These are phyloP conservation scores for Bombyx huttoni DNA, from an alignment of 2,888 invertebrate species.

Conservation along the genomic window DNA sequence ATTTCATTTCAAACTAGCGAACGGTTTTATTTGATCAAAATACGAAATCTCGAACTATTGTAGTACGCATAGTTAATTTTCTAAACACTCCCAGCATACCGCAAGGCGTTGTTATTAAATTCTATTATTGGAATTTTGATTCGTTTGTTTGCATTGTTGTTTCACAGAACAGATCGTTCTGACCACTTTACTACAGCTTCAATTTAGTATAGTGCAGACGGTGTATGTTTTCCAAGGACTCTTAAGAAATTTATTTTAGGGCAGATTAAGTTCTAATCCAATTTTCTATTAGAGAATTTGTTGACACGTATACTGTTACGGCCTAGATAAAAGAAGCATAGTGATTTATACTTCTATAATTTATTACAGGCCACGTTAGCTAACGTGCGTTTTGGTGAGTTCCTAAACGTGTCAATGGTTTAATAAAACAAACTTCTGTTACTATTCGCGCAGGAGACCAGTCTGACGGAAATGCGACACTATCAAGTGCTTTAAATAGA, in stretches of 20 bases:
- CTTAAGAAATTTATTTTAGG: neutral
- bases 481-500: slow-evolving; percentile 17
- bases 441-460: slow-evolving; percentile 22
- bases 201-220: slow-evolving; percentile 10
- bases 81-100: neutral
- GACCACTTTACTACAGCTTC: slow-evolving; percentile 27
- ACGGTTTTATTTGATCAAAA: neutral
- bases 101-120: slow-evolving; percentile 1
- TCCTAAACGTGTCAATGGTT: neutral
- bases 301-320: neutral
- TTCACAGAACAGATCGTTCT: slow-evolving; percentile 25
- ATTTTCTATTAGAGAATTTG: neutral
- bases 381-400: neutral
- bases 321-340: neutral
- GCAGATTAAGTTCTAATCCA: neutral
- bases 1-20: neutral
- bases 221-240: neutral
- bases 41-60: neutral
- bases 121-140: slow-evolving; percentile 36
- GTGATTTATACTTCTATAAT: neutral
- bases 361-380: neutral
- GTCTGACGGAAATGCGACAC: slow-evolving; percentile 15
- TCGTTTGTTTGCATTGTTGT: slow-evolving; percentile 32
- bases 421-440: slow-evolving; percentile 7
- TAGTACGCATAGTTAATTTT: neutral